These are phyloP conservation scores for Sphecodes monilicornis DNA, from an alignment of 2,888 invertebrate genomes.

Conservation along the genomic window DNA sequence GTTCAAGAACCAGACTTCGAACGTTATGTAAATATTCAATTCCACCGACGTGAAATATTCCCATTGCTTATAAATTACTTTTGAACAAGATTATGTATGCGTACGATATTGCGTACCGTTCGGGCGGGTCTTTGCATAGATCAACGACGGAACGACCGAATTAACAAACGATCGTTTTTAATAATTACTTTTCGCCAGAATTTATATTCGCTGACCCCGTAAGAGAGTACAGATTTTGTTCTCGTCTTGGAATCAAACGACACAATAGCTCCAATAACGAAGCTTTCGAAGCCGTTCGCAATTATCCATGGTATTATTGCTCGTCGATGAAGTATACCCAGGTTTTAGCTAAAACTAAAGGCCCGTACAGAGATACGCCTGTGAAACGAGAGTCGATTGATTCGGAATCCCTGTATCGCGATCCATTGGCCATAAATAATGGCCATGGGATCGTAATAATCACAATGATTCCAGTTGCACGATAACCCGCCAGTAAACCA, in stretches of 20 bases:
- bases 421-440: conserved; percentile 38
- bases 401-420: conserved; percentile 9
- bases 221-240: background rate
- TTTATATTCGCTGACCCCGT: background rate
- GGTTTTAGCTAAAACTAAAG: conserved; percentile 8
- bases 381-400: conserved; percentile 24
- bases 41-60: background rate
- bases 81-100: background rate
- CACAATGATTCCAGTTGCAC: conserved; percentile 38
- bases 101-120: background rate
- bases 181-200: no score
- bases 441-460: conserved; percentile 40
- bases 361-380: background rate
- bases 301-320: conserved; percentile 13
- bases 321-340: conserved; percentile 7
- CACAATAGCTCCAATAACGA: background rate
- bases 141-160: background rate
- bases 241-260: background rate
- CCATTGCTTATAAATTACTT: background rate
- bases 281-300: background rate
- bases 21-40: conserved; percentile 1
- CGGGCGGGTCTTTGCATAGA: background rate
- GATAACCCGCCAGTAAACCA: conserved; percentile 51
- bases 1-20: background rate
- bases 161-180: no score